Base-by-base conservation (phyloP, 2,797 vertebrate genomes). In the Chelonia mydas region DNA sequence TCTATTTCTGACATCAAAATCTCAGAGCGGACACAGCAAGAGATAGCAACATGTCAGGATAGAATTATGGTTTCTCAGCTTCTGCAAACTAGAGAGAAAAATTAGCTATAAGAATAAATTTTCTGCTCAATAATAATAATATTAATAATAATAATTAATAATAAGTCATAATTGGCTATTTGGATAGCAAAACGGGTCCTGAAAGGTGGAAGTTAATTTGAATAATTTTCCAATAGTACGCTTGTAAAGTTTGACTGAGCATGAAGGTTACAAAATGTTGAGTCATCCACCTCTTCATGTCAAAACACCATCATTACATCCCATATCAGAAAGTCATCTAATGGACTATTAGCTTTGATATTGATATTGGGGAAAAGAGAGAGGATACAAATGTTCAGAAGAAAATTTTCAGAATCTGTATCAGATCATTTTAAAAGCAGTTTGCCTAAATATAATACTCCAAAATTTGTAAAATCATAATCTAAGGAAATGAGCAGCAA, bases 171-270 rank as follows among this genome's bases (percentile, higher is more conserved):
- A 81, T 74, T 91, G 50, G 28, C 37, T 78, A 83, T 89, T 86
- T 91, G 23, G 25, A 45, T 17, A 77, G 74, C 74, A 90, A 93
- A 96, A 83, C 37, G 15, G 19, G 92, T 94, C 84, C 16, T 84
- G 41, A 95, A 95, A 90, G 41, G 55, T 90, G 33, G 57, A 92
- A 95, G 88, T 53, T 57, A 59, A 96, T 96, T 83, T 90, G 27
- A 91, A 94, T 78, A 54, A 83, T 93, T 96, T 92, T 95, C 37
- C 87, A 87, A 91, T 95, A 86, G 86, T 21, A 53, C 4, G 55
- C 47, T 85, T 88, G 31, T 84, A 89, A 96, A 96, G 92, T 90
- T 78, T 93, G 1, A 0, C 80, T 90, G 84, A 94, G 85, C 33
- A 37, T 83, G 45, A 95, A 90, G 77, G 12, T 88, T 81, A 83